Conservation (phyloP, 2,888 invertebrate species). For the Rhingia campestris region DNA sequence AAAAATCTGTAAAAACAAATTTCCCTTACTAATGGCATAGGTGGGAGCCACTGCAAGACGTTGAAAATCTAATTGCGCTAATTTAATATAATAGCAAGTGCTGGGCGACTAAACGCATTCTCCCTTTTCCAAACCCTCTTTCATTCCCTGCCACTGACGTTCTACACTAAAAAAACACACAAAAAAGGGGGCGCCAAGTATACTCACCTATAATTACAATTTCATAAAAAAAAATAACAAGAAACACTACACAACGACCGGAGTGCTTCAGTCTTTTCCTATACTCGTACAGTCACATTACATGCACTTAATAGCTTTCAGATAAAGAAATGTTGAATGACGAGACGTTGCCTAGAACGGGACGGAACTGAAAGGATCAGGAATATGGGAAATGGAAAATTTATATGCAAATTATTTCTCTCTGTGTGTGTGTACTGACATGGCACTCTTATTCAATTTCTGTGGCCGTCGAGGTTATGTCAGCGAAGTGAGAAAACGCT, state of each 20-base stretch:
- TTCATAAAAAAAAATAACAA: constrained; percentile 50
- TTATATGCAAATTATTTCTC: constrained; percentile 53
- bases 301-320: constrained; percentile 74
- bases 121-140: neutral
- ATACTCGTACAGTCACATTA: constrained; percentile 58
- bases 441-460: constrained; percentile 33
- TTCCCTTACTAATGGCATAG: constrained; percentile 62
- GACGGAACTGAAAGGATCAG: neutral
- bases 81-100: constrained; percentile 67
- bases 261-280: constrained; percentile 8
- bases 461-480: constrained; percentile 56
- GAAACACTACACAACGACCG: constrained; percentile 18
- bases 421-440: neutral
- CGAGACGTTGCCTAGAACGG: neutral
- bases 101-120: constrained; percentile 46
- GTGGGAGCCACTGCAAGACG: constrained; percentile 56
- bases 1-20: constrained; percentile 49
- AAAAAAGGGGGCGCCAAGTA: constrained; percentile 64
- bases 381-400: constrained; percentile 24
- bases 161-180: neutral
- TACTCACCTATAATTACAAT: constrained; percentile 71
- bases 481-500: neutral
- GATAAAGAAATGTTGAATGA: constrained; percentile 54
- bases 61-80: constrained; percentile 70
- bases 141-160: neutral